Percentiles rank a stretch among this genome's conserved stretches.
phyloP scores from a whole-genome alignment of 1,140 invertebrate genomes.

The Zeugodacus cucurbitae region DNA sequence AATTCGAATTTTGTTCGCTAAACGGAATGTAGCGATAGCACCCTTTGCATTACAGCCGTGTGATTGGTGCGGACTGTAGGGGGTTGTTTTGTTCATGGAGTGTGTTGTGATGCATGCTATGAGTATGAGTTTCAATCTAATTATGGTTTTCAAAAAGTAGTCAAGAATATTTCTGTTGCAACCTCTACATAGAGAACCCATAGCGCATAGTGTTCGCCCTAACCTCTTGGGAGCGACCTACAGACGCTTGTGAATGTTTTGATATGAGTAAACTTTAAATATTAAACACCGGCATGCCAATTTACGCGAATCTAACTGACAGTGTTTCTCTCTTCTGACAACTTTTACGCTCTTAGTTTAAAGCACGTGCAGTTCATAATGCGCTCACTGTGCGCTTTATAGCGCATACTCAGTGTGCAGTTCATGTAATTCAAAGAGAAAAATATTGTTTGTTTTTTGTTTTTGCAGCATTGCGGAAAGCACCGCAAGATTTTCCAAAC shows the following conservation, averaged over 20 bases:
- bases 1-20: background rate
- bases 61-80: background rate
- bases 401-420: background rate
- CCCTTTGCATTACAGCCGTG: background rate
- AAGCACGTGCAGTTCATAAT: background rate
- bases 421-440: background rate
- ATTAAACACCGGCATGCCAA: background rate
- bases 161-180: background rate
- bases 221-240: background rate
- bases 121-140: background rate
- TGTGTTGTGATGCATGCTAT: background rate
- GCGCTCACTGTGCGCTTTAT: background rate
- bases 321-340: background rate
- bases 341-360: background rate
- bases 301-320: background rate
- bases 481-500: background rate
- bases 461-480: background rate
- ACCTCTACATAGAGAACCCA: background rate
- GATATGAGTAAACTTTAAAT: background rate
- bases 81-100: background rate
- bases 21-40: background rate
- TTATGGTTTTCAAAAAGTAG: slow-evolving; percentile 4
- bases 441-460: background rate
- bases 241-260: background rate
- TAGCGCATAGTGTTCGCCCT: background rate